Evolutionary conservation across 2,888 invertebrate genomes (phyloP), one percentile per base, ranked within the genome.

Genomic region (Matsumyia berberina): DNA sequence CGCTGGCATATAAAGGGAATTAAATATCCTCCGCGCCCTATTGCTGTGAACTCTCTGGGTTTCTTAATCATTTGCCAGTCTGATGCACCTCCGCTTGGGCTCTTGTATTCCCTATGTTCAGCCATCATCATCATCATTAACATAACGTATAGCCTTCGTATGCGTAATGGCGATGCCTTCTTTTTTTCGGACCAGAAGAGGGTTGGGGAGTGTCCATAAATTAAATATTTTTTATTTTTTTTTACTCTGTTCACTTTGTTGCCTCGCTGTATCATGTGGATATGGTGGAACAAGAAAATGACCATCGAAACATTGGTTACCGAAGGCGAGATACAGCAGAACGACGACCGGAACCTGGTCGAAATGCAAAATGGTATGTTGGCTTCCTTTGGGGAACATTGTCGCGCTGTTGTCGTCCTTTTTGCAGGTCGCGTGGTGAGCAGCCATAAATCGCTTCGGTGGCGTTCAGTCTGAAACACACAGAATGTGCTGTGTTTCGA

Each of bases 111-210:
- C 74, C 80, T 58, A 46, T 85, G 80, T 74, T 76, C 85, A 60
- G 74, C 76, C 76, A 77, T 80, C 85, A 80, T 85, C 83, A 83
- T 83, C 74, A 85, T 85, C 85, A 85, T 85, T 80, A 85, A 80
- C 82, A 51, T 82, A 70, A 82, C 77, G 66, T 64, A 82, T 74
- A 74, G 55, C 79, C 51, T 70, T 85, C 70, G 74, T 69, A 64
- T 70, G 69, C 74, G 85, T 85, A 85, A 85, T 85, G 85, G 64
- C 46, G 64, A 76, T 74, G 73, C 62, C 73, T 83, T 73, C 79
- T 46, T 72, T 77, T 73, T 66, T 46, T 58, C n/a, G 17, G 31
- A 44, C 12, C 46, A n/a, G 44, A 12, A 3, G 31, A 24, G 19
- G 24, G 33, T 33, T 12, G 29, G 67, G 44, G 39, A 72, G 64